phyloP scores from a whole-genome alignment of 2,888 invertebrate species.

The Drosophila hawaiiensis region DNA sequence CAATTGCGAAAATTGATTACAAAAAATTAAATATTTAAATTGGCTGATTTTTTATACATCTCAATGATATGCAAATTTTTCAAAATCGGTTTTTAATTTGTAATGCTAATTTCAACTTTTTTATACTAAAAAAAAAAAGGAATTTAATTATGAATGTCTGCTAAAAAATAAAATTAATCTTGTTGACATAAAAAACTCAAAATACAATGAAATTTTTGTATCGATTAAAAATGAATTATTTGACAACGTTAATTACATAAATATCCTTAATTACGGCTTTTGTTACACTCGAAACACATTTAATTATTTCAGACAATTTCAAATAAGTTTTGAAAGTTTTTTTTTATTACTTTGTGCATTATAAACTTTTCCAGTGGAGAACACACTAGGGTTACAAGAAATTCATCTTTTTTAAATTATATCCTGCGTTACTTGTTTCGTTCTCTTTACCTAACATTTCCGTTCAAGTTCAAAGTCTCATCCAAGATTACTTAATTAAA shows the following conservation, averaged over 20 bases:
- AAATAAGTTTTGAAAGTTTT: not conserved
- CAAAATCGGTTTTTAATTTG: not conserved
- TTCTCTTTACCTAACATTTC: not conserved
- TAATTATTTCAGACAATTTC: not conserved
- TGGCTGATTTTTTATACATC: not conserved
- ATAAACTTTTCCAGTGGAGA: not conserved
- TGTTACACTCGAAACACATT: not conserved
- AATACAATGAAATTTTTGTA: not conserved
- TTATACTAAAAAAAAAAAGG: not conserved
- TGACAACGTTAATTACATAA: not conserved
- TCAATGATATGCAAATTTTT: not conserved
- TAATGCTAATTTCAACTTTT: not conserved
- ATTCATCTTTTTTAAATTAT: not conserved
- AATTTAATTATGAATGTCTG: not conserved
- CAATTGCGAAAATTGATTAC: conserved; percentile 26
- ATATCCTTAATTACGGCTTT: not conserved
- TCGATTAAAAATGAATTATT: not conserved
- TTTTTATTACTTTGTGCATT: not conserved
- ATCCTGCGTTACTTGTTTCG: conserved; percentile 6
- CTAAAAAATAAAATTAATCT: not conserved
- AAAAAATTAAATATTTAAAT: conserved; percentile 2
- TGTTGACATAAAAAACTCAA: not conserved
- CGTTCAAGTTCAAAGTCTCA: not conserved
- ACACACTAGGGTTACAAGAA: not conserved
- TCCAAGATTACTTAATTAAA: conserved; percentile 23